Evolutionary conservation across 2,888 invertebrate species (phyloP).

Genomic region (Beris morrisii): DNA sequence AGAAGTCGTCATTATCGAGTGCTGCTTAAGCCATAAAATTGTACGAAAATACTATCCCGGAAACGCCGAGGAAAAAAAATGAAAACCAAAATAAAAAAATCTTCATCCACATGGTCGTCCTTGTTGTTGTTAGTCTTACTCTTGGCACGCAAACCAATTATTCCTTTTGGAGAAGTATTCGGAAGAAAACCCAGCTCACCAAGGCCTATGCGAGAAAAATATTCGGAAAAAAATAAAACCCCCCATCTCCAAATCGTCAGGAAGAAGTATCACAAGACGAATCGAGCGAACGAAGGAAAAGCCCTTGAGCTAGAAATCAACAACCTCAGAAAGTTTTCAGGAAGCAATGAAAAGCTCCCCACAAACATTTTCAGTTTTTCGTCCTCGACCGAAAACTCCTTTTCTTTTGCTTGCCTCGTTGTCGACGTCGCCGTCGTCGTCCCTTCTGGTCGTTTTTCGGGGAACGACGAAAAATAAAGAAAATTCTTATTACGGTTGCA

Average conservation of each 20-base stretch:
- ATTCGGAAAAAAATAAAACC: constrained; percentile 9
- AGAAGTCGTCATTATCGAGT: too few species aligned
- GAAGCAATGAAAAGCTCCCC: constrained; percentile 36
- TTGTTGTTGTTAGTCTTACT: constrained; percentile 27
- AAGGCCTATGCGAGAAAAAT: constrained; percentile 4
- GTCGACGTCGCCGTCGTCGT: constrained; percentile 5
- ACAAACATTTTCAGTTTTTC: constrained; percentile 31
- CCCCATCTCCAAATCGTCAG: background rate
- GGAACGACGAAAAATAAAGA: background rate
- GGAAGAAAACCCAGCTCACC: constrained; percentile 1
- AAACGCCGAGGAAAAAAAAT: background rate
- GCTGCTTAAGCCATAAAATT: too few species aligned
- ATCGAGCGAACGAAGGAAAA: constrained; percentile 30
- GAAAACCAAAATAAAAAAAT: constrained; percentile 9
- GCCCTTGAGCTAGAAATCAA: constrained; percentile 38
- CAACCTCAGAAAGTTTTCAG: constrained; percentile 38
- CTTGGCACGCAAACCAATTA: constrained; percentile 38
- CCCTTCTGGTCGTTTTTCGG: constrained; percentile 1
- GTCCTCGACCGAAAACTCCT: constrained; percentile 11
- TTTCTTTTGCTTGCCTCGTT: constrained; percentile 1
- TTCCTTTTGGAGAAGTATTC: constrained; percentile 19
- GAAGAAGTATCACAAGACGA: constrained; percentile 6
- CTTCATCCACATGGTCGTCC: constrained; percentile 14
- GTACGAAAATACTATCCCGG: too few species aligned
- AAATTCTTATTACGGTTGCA: constrained; percentile 10